These are phyloP conservation scores for Acanthosepion esculentum DNA, from an alignment of 2,888 invertebrate species.

Conservation along the genomic window DNA sequence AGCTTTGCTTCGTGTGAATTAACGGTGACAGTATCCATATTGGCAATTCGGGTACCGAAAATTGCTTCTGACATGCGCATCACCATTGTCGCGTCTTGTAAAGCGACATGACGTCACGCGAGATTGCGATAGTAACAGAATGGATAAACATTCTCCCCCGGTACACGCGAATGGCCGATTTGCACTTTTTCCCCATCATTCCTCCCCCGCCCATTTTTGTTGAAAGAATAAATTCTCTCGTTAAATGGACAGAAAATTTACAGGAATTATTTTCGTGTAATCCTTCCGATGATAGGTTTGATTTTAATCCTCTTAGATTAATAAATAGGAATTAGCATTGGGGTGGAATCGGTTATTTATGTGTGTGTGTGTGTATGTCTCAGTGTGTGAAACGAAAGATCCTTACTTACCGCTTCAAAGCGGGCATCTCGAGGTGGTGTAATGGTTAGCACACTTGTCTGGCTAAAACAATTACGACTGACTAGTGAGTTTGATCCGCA, in stretches of 20 bases:
- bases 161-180: not conserved
- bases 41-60: not conserved
- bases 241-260: not conserved
- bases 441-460: too few species aligned
- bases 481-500: too few species aligned
- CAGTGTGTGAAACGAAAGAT: too few species aligned
- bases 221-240: not conserved
- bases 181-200: not conserved
- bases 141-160: not conserved
- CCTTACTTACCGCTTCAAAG: too few species aligned
- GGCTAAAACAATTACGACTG: too few species aligned
- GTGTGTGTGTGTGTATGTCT: too few species aligned
- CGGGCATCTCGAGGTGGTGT: too few species aligned
- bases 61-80: not conserved
- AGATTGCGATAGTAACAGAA: not conserved
- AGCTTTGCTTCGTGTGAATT: conserved; percentile 11
- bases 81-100: not conserved
- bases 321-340: too few species aligned
- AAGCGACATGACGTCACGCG: conserved; percentile 20
- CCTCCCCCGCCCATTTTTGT: too few species aligned
- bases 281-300: too few species aligned
- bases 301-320: too few species aligned
- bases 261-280: not conserved
- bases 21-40: conserved; percentile 17
- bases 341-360: too few species aligned